A percentile compares a stretch with the other conserved stretches of the same genome.
phyloP scores from a whole-genome alignment of 2,113 vertebrate species.

The Upupa epops region DNA sequence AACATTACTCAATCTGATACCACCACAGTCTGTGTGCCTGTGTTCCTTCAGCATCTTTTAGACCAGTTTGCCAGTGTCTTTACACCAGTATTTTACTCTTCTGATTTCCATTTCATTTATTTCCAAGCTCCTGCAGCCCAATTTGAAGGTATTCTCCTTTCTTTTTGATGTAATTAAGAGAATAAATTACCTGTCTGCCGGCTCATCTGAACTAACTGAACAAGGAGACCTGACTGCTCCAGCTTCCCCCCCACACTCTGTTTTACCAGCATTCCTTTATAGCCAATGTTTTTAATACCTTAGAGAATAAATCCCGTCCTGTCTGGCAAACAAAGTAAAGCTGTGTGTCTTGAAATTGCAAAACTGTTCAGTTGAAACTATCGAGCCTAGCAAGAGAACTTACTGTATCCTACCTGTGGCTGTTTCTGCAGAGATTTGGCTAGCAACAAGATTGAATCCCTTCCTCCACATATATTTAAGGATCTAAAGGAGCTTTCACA shows the following conservation, averaged over 20 bases:
- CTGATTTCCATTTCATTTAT: background rate
- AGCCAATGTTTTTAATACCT: background rate
- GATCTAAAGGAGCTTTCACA: constrained; percentile 90
- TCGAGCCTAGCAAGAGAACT: constrained; percentile 8
- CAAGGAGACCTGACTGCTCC: background rate
- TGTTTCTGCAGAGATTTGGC: constrained; percentile 86
- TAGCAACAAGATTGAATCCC: constrained; percentile 86
- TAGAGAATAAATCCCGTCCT: background rate
- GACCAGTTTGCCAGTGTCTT: background rate
- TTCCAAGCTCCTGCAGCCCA: background rate
- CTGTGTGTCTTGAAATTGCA: background rate
- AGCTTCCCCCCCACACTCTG: background rate
- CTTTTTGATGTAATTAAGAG: background rate
- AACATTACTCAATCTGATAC: background rate
- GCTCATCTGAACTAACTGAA: background rate
- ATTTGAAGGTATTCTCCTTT: background rate
- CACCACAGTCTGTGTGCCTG: background rate
- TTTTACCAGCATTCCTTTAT: background rate
- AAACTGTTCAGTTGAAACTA: background rate
- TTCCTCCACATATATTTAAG: constrained; percentile 85
- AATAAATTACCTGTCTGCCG: background rate
- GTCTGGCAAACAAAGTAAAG: background rate
- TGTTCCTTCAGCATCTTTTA: background rate
- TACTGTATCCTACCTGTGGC: constrained; percentile 31
- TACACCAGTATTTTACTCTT: background rate